Evolutionary conservation across 2,888 invertebrate species (phyloP), one percentile per base, ranked within the genome.

Genomic region (Macrosiphum euphorbiae): DNA sequence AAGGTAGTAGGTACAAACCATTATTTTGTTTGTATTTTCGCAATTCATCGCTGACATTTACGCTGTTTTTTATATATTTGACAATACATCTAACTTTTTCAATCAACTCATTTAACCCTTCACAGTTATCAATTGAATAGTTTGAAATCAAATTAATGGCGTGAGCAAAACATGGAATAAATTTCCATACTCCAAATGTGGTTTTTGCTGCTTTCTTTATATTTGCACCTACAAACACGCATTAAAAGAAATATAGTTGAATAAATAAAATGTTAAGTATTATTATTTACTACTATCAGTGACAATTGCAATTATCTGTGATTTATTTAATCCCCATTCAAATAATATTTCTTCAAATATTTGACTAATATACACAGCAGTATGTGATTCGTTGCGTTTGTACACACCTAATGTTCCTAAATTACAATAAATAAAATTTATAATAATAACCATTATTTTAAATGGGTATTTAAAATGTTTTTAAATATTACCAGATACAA

Each of bases 401-500:
- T 86, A 47, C 26, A 47, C 85, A 86, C 47, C 86, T 86, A 47
- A 86, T 86, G 86, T 86, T n/a, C 47, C 86, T 86, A 86, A 50
- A 50, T 50, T 50, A 50, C 50, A 86, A 67, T 67, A 67, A 67
- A 11, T 67, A 28, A 67, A 7, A 55, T 55, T 55, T 55, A 50
- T 85, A 44, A 86, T 10, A 24, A 47, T 47, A 86, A 86, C 8
- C 10, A 47, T 47, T 86, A n/a, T 86, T 44, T 86, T 20, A 47
- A 2, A 47, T 86, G 44, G 10, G 67, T n/a, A 13, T 47, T 86
- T 44, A 47, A 24, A 47, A 47, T 86, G 44, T 8, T 86, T 86
- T n/a, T 86, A n/a, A 35, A 78, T 78, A 78, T 86, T 86, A 86
- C 86, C 86, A 47, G 86, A 86, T 47, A 47, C 28, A 86, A 86